Conservation (phyloP, 92 coral and sea anemone genomes). For the Heliopora coerulea region DNA sequence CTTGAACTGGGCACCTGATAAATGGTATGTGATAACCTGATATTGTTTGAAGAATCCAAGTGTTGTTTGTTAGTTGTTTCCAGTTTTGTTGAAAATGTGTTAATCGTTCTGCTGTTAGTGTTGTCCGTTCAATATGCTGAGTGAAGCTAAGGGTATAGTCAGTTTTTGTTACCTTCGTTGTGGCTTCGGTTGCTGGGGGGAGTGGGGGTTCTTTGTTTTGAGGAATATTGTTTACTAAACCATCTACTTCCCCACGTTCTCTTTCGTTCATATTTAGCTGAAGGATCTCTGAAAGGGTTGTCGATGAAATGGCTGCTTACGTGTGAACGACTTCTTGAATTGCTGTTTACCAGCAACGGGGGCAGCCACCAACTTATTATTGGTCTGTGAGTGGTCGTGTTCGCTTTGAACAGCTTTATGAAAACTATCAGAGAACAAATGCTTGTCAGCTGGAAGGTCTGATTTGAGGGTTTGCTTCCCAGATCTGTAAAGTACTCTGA, state of each 20-base stretch:
- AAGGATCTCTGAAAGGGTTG: no score
- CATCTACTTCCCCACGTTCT: constrained; percentile 41
- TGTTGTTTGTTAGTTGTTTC: constrained; percentile 20
- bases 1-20: no score
- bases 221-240: constrained; percentile 35
- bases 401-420: constrained; percentile 55
- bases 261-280: constrained; percentile 31
- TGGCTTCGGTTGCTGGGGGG: constrained; percentile 5
- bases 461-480: constrained; percentile 54
- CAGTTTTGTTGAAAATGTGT: constrained; percentile 45
- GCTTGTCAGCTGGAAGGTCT: constrained; percentile 50
- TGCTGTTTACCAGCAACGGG: neutral
- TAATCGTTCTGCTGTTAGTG: constrained; percentile 44
- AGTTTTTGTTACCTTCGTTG: constrained; percentile 29
- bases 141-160: constrained; percentile 43
- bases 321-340: neutral
- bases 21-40: no score
- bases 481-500: constrained; percentile 53
- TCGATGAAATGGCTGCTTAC: neutral
- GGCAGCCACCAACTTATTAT: constrained; percentile 40
- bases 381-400: constrained; percentile 56
- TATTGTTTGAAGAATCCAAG: no score
- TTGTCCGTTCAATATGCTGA: constrained; percentile 23
- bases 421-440: constrained; percentile 54
- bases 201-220: constrained; percentile 29